A percentile compares a stretch with the other conserved stretches of the same genome.
phyloP scores from a whole-genome alignment of 2,797 vertebrate species.

The Podarcis lilfordi region DNA sequence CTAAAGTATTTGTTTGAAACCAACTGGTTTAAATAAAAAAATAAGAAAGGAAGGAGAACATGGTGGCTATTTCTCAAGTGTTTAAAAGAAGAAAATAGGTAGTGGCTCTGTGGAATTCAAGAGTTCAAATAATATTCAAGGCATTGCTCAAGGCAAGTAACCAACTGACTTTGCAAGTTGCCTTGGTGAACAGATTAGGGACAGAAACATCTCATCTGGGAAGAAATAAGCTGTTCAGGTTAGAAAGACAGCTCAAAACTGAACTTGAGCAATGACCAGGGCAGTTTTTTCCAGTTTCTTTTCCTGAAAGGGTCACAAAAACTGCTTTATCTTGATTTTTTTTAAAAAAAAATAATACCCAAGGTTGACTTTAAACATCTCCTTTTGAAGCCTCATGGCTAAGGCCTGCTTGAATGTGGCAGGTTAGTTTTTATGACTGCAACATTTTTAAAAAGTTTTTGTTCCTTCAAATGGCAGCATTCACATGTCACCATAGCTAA shows the following conservation, averaged over 20 bases:
- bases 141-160: constrained; percentile 26
- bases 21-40: background rate
- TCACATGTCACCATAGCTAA: too few species aligned
- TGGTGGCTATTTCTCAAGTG: background rate
- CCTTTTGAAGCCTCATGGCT: background rate
- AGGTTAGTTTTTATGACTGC: background rate
- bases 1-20: constrained; percentile 7
- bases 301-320: background rate
- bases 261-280: constrained; percentile 39
- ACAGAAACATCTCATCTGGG: background rate
- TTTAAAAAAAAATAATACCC: background rate
- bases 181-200: constrained; percentile 33
- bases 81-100: constrained; percentile 4
- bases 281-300: constrained; percentile 10
- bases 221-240: constrained; percentile 49
- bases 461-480: too few species aligned
- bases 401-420: background rate
- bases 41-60: background rate
- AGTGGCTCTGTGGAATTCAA: constrained; percentile 11
- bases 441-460: too few species aligned
- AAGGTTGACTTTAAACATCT: background rate
- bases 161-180: background rate
- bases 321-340: background rate
- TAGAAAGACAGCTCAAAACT: constrained; percentile 8
- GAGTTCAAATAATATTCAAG: constrained; percentile 25